Evolutionary conservation across 2,797 vertebrate species (phyloP), one percentile per base, ranked within the genome.

Genomic region (Microchirus variegatus): DNA sequence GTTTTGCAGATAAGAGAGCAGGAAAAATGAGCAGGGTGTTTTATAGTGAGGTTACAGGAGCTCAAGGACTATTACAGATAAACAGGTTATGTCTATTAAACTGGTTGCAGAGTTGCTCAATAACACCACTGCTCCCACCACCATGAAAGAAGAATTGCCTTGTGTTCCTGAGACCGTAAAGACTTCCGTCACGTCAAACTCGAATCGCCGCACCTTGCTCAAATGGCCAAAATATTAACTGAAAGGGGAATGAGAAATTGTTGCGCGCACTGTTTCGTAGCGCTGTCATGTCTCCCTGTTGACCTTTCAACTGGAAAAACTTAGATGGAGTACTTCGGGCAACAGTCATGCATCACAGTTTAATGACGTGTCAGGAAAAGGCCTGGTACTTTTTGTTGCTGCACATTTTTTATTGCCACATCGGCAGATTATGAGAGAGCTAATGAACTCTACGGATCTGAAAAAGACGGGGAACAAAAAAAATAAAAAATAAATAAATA

Each of bases 391-490:
- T 81, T 85, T 61, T 81, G 70, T 77, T 78, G 63, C 73, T 78
- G 70, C 75, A 84, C 84, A 73, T 83, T 85, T 83, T 86, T 88
- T 92, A 92, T 90, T 86, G 83, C 88, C 65, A 71, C 87, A 92
- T 93, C 87, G 84, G 87, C 90, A 90, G 89, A 92, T 93, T 92
- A 92, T 73, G 73, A 78, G 79, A 9, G 22, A 74, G 82, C 87
- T 93, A 93, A 94, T 93, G 91, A 93, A 92, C 89, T 87, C 67
- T 26, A 53, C 10, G 13, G 53, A 68, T 83, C 63, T 58, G 76
- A 82, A 74, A 64, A 80, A 1, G 2, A 10, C 6, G 4, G 37
- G 13, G 36, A 22, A 17, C 2, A 18, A 7, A 41, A 5, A 6
- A 10, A 16, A 49, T 2, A 3, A 36, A 50, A n/a, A n/a, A n/a